Evolutionary conservation across 1,140 invertebrate genomes (phyloP).

Genomic region (Oreohelix idahoensis): DNA sequence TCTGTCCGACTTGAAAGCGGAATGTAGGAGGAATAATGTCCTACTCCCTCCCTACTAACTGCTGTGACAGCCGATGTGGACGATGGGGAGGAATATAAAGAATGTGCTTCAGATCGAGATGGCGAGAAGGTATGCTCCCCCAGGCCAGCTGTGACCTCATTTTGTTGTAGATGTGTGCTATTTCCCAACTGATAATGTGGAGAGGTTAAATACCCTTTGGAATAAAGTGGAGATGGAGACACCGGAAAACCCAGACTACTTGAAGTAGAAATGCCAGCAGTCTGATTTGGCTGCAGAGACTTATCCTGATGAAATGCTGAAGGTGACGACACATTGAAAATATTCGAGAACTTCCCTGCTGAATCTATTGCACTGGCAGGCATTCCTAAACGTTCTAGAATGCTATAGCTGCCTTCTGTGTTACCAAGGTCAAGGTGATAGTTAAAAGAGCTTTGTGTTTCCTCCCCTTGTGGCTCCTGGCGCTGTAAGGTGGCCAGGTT

Average conservation of each 20-base stretch:
- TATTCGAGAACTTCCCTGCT: not conserved
- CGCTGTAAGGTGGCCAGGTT: slow-evolving; percentile 90
- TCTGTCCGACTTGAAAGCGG: not conserved
- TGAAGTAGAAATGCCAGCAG: not conserved
- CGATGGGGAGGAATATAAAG: slow-evolving; percentile 2
- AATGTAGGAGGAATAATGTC: not conserved
- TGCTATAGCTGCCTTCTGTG: slow-evolving; percentile 76
- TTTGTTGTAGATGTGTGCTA: not conserved
- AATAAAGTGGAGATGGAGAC: slow-evolving; percentile 10
- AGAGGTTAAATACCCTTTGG: slow-evolving; percentile 16
- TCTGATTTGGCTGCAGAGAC: not conserved
- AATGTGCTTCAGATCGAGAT: not conserved
- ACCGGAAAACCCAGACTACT: not conserved
- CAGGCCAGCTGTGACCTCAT: not conserved
- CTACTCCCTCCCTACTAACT: not conserved
- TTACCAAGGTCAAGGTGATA: slow-evolving; percentile 62
- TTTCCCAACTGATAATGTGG: slow-evolving; percentile 33
- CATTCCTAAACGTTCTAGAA: slow-evolving; percentile 74
- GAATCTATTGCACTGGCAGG: slow-evolving; percentile 43
- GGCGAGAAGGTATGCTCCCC: not conserved
- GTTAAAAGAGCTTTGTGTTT: slow-evolving; percentile 72
- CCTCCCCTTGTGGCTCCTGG: slow-evolving; percentile 93
- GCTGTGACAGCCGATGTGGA: not conserved
- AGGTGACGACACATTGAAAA: no score
- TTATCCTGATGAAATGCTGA: not conserved